These are phyloP conservation scores for Mirounga angustirostris DNA, from an alignment of 2,113 vertebrate genomes.

Conservation along the genomic window DNA sequence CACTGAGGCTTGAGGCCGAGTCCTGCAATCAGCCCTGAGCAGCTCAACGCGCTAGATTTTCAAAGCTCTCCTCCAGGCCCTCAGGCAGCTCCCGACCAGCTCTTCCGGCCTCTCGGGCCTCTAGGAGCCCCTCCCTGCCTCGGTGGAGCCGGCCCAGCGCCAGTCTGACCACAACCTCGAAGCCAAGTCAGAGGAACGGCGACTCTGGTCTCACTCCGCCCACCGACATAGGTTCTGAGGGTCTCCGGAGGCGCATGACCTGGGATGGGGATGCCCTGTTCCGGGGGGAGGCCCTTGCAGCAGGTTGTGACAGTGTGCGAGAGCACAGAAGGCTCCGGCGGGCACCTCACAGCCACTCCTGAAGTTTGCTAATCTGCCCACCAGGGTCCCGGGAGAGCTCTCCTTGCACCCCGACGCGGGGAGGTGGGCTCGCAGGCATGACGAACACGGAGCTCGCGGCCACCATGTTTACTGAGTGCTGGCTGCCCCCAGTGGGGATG, in stretches of 20 bases:
- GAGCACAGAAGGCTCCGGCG: neutral
- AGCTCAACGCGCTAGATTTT: accelerated
- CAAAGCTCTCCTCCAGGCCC: neutral
- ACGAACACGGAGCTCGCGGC: neutral
- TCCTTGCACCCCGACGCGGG: neutral
- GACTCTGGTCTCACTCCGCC: accelerated
- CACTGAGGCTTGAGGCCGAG: neutral
- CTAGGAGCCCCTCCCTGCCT: neutral
- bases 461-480: accelerated
- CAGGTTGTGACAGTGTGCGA: accelerated
- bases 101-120: accelerated
- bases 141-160: accelerated
- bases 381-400: neutral
- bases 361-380: neutral
- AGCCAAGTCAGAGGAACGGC: neutral
- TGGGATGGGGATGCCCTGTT: neutral
- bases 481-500: accelerated
- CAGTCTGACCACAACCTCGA: neutral
- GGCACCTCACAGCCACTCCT: neutral
- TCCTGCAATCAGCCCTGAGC: accelerated
- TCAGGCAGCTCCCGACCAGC: accelerated
- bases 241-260: accelerated
- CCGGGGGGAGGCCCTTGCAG: neutral
- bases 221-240: accelerated
- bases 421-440: accelerated